Conservation (phyloP, 2,113 vertebrate species). For the Axis porcinus region DNA sequence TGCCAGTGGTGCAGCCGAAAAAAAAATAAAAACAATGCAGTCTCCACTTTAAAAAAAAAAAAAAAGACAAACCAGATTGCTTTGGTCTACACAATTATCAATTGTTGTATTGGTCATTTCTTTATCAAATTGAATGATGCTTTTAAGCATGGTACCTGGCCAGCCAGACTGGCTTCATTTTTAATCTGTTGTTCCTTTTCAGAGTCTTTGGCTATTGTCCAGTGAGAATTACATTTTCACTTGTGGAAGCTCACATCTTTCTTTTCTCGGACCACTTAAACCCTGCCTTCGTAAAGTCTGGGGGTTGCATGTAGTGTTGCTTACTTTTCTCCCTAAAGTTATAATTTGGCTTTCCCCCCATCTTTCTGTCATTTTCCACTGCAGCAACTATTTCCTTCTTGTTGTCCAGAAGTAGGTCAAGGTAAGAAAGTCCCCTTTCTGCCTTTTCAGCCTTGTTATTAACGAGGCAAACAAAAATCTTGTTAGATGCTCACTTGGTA, state of each 20-base stretch:
- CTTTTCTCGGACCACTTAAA: not conserved
- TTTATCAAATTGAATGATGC: not conserved
- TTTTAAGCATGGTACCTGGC: not conserved
- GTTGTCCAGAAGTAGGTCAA: not conserved
- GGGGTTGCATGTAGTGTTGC: not conserved
- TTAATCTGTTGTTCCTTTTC: not conserved
- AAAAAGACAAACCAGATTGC: not conserved
- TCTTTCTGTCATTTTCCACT: not conserved
- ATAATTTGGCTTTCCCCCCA: not conserved
- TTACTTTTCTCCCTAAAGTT: not conserved
- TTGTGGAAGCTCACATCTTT: not conserved
- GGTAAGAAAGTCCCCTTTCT: not conserved
- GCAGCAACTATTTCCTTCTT: not conserved
- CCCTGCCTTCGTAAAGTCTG: not conserved
- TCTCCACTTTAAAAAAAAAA: not conserved
- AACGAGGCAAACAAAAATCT: not conserved
- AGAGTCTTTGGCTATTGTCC: not conserved
- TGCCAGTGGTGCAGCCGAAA: not conserved
- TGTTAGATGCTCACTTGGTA: not conserved
- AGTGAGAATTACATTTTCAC: not conserved
- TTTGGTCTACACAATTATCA: not conserved
- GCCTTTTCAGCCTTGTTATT: not conserved
- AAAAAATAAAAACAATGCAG: not conserved
- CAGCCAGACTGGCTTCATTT: not conserved
- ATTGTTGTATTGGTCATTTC: not conserved